A percentile compares a stretch with the other conserved stretches of the same genome.
Evolutionary conservation across 2,113 vertebrate species (phyloP).

Genomic region (Phasianus colchicus): DNA sequence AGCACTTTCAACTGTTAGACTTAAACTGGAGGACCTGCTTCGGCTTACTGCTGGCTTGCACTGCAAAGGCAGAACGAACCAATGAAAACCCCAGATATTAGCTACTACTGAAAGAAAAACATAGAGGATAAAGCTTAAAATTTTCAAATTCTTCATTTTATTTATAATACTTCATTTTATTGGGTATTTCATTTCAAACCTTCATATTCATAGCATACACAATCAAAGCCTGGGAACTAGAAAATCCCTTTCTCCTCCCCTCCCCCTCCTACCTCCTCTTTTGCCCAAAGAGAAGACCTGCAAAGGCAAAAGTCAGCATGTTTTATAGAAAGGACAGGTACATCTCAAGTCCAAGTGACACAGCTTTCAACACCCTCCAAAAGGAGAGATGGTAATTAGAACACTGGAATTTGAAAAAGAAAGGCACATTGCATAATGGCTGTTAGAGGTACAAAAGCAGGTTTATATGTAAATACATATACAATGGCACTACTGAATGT

Average conservation of each 20-base stretch:
- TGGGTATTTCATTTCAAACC: slow-evolving; percentile 60
- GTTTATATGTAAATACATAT: background rate
- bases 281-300: background rate
- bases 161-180: slow-evolving; percentile 67
- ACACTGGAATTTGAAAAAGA: background rate
- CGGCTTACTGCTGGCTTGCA: slow-evolving; percentile 89
- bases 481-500: background rate
- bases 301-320: background rate
- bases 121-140: slow-evolving; percentile 40
- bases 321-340: background rate
- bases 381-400: background rate
- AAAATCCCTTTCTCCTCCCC: background rate
- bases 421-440: background rate
- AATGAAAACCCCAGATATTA: slow-evolving; percentile 69
- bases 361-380: background rate
- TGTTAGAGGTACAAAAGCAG: background rate
- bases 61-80: slow-evolving; percentile 83
- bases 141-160: slow-evolving; percentile 44
- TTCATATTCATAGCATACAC: slow-evolving; percentile 63
- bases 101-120: slow-evolving; percentile 39
- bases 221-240: slow-evolving; percentile 2
- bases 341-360: background rate
- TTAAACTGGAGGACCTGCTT: slow-evolving; percentile 95
- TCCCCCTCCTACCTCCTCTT: background rate
- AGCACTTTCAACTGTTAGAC: slow-evolving; percentile 96